Evolutionary conservation across 2,888 invertebrate species (phyloP).

Genomic region (Zeuzera pyrina): DNA sequence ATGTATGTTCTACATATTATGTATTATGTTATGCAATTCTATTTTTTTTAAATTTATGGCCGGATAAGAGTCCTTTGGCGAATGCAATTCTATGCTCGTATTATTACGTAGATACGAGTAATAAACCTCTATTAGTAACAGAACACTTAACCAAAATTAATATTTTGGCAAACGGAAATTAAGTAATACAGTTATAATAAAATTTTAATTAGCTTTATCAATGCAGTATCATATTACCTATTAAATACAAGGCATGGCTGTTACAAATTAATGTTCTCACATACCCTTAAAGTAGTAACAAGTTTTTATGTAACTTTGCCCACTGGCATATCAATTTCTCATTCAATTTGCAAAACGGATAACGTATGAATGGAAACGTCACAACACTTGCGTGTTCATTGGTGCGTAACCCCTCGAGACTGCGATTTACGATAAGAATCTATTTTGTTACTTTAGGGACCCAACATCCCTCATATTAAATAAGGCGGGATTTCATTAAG

Average conservation of each 20-base stretch:
- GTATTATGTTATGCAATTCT: too few relatives aligned
- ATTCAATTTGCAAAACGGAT: conserved; percentile 37
- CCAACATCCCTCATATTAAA: conserved; percentile 5
- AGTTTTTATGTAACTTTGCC: conserved; percentile 61
- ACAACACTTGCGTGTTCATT: conserved; percentile 52
- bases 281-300: conserved; percentile 68
- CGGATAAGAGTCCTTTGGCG: too few relatives aligned
- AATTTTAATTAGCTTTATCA: conserved; percentile 2
- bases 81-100: too few relatives aligned
- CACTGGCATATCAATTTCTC: conserved; percentile 64
- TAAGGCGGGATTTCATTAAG: background rate
- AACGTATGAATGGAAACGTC: conserved; percentile 59
- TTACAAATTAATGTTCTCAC: conserved; percentile 71
- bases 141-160: too few relatives aligned
- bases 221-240: conserved; percentile 21
- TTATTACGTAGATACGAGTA: too few relatives aligned
- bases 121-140: too few relatives aligned
- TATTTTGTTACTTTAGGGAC: conserved; percentile 18
- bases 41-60: too few relatives aligned
- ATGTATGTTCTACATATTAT: too few relatives aligned
- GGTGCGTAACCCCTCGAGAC: conserved; percentile 46
- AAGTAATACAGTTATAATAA: conserved; percentile 15
- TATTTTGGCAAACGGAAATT: too few relatives aligned
- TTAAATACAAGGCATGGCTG: conserved; percentile 33
- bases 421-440: conserved; percentile 44